Base-by-base conservation (phyloP, 1,140 invertebrate species). In the Charaxes varanes region DNA sequence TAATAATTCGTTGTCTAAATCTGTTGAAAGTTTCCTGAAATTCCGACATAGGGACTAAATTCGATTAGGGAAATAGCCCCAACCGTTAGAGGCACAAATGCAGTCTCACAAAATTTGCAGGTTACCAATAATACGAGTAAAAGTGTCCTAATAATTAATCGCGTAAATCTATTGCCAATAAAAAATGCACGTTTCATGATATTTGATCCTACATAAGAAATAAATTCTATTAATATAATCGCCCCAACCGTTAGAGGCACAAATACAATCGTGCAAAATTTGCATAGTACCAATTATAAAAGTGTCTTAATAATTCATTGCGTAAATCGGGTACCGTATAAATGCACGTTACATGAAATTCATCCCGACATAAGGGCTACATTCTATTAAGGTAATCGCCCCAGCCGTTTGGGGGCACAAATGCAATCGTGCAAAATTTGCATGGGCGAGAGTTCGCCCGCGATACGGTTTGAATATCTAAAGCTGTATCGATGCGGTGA, bases 401-500 rank as follows among this genome's bases (percentile, higher is more conserved):
- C 64, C 46, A 64, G 44, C 52, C 68, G 66, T 58, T 53, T n/a
- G 45, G 47, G 50, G 50, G 48, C 45, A 61, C 53, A 58, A 59
- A 67, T 63, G 60, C 53, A 65, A 65, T 65, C 57, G 56, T 53
- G 41, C 36, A 36, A 40, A 66, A 72, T 70, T 72, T 68, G 68
- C 65, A 72, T 72, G 63, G 60, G 53, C 65, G 62, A 47, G 41
- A 62, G 51, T 50, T 64, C 53, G 46, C 55, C 37, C 46, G 53
- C 57, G 50, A 57, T 66, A 60, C 56, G 54, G 38, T 49, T 50
- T 62, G 71, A 63, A 76, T 76, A 76, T 62, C 52, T 61, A 71
- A 63, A 50, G 23, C 47, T 54, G 40, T 45, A 52, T 59, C 49
- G 34, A 47, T 46, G 41, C 30, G 41, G 32, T 44, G 28, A 28